Base-by-base conservation (phyloP, 92 coral and sea anemone species). In the Nematostella vectensis region DNA sequence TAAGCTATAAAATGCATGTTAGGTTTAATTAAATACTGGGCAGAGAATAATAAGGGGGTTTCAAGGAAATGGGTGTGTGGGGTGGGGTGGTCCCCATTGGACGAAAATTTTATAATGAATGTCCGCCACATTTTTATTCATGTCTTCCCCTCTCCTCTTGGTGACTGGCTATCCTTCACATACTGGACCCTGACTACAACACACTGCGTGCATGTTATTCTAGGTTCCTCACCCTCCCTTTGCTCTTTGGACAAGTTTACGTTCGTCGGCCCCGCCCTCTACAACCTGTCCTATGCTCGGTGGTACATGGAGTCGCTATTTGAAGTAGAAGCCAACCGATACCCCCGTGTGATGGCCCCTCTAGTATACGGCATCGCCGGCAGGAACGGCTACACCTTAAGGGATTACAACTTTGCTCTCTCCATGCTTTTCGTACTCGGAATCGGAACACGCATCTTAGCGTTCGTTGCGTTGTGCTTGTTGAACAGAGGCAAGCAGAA, bases 401-500 rank as follows among this genome's bases (percentile, higher is more conserved):
- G 68, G 17, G 62, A 76, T n/a, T 76, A 53, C 48, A 31, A 63
- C 45, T 50, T 76, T 16, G 67, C 76, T 31, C 23, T 76, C 15
- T 72, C 45, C 54, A 58, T 70, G 37, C 30, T 76, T 4, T 38
- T 68, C 28, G 37, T 70, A 16, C 65, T 76, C 40, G 81, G 70
- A 24, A 55, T 76, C 0, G 76, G 66, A 18, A 67, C 25, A 38
- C 69, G 82, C 3, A 9, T 68, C 1, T 24, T 76, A 11, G 70
- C 82, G 27, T 61, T 68, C 23, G 21, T 61, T 25, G 59, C 57
- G 44, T 63, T 76, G 36, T 63, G 70, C 33, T 76, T 76, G 16
- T 59, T 73, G 22, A 76, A 76, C 57, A 61, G 82, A 15, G 82
- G 82, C 36, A 76, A 76, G 17, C 82, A 76, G 50, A 62, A 76